These are phyloP conservation scores for Argyra leucocephala DNA, from an alignment of 2,888 invertebrate species.

Conservation along the genomic window DNA sequence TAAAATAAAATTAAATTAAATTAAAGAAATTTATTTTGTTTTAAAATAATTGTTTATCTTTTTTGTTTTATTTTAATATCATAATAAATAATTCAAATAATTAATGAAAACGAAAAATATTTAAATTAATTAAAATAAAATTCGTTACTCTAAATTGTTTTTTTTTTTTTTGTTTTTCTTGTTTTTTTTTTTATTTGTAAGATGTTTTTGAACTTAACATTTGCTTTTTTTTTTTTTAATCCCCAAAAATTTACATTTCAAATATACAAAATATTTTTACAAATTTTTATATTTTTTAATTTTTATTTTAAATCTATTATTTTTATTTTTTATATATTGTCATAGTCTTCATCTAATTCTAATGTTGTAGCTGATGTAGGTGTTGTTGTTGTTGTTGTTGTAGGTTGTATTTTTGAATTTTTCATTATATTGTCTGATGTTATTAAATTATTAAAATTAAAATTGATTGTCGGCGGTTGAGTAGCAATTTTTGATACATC, in stretches of 20 bases:
- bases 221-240: too few relatives aligned
- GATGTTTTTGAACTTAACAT: too few relatives aligned
- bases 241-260: neutral
- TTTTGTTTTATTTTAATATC: too few relatives aligned
- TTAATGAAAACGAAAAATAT: too few relatives aligned
- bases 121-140: too few relatives aligned
- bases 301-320: slow-evolving; percentile 12
- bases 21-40: too few relatives aligned
- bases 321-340: slow-evolving; percentile 37
- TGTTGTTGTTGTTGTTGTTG: slow-evolving; percentile 12
- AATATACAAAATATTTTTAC: neutral
- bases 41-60: too few relatives aligned
- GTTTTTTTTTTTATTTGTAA: neutral
- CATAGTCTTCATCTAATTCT: slow-evolving; percentile 44
- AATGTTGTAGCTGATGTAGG: slow-evolving; percentile 28
- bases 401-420: slow-evolving; percentile 23
- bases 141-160: too few relatives aligned
- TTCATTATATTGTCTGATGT: slow-evolving; percentile 25
- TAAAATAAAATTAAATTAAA: too few relatives aligned
- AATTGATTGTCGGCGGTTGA: slow-evolving; percentile 16
- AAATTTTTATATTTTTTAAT: slow-evolving; percentile 9
- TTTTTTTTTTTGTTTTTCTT: too few relatives aligned
- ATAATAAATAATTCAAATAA: too few relatives aligned
- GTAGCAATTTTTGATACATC: slow-evolving; percentile 37
- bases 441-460: slow-evolving; percentile 23